phyloP scores from a whole-genome alignment of 2,797 vertebrate species.

The Buphagus erythrorhynchus region DNA sequence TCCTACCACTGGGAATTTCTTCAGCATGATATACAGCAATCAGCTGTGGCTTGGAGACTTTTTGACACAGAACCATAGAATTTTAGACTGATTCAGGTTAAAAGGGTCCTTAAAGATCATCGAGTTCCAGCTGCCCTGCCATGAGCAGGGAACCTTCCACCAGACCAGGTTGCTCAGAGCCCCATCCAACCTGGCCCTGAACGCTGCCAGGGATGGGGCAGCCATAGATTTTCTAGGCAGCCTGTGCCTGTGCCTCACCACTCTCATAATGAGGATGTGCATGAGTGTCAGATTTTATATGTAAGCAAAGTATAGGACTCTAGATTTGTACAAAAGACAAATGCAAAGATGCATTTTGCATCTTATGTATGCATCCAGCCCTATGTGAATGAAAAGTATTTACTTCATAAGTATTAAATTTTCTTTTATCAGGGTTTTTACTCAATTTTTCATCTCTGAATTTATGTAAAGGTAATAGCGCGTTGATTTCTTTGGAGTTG shows the following conservation, averaged over 20 bases:
- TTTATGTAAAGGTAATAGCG: background rate
- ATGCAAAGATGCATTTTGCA: background rate
- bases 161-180: background rate
- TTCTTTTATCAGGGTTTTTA: background rate
- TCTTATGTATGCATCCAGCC: background rate
- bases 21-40: background rate
- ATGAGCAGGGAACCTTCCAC: background rate
- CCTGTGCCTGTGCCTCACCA: background rate
- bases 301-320: background rate
- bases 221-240: background rate
- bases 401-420: background rate
- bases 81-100: background rate
- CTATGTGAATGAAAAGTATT: background rate
- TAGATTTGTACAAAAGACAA: background rate
- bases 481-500: background rate
- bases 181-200: background rate
- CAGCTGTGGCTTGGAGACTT: background rate
- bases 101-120: background rate
- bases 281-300: background rate
- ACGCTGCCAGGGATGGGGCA: background rate
- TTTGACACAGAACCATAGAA: background rate
- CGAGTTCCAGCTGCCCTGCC: accelerated
- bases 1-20: background rate
- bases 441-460: background rate
- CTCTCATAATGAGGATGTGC: background rate